Base-by-base conservation (phyloP, 2,113 vertebrate species). In the Progne subis region DNA sequence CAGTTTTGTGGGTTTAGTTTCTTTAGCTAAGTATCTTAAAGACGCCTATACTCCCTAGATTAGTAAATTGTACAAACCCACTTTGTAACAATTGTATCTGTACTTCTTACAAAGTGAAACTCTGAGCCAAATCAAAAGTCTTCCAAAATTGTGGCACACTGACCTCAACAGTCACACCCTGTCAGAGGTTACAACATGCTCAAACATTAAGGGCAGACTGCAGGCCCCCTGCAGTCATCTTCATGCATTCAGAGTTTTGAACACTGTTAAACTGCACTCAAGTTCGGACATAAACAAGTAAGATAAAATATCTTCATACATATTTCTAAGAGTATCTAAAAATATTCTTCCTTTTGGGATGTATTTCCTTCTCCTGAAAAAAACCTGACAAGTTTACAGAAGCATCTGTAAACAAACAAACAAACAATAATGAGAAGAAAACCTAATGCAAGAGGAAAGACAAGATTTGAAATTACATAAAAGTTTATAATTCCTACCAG, bases 281-380 rank as follows among this genome's bases (percentile, higher is more conserved):
- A 16, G n/a, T 71, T 19, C 64, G 20, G 52, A 75, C 17, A 41
- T 44, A 74, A 43, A 59, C 0, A 0, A 47, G 7, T 20, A 77
- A 32, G 7, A 59, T 55, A 74, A 78, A 57, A 16, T 4, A 77
- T 18, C 18, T 72, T 82, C 8, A 24, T 5, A 9, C 0, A 0
- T 64, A 80, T 53, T 86, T 78, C 28, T 78, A 82, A 32, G 17
- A 55, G 20, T 68, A 75, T 24, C 28, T 76, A 69, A 95, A 87
- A 82, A 72, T 29, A 32, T 4, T 55, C 65, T 56, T 39, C 5
- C 16, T 83, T 70, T 57, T 57, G 29, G 14, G 18, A 63, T 55
- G 3, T 4, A 32, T 19, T 90, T 86, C 41, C 25, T 39, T 72
- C 28, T 76, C 86, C n/a, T 76, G 26, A 79, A 87, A 56, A 16